Evolutionary conservation across 2,113 vertebrate species (phyloP), one percentile per base, ranked within the genome.

Genomic region (Siniperca chuatsi): DNA sequence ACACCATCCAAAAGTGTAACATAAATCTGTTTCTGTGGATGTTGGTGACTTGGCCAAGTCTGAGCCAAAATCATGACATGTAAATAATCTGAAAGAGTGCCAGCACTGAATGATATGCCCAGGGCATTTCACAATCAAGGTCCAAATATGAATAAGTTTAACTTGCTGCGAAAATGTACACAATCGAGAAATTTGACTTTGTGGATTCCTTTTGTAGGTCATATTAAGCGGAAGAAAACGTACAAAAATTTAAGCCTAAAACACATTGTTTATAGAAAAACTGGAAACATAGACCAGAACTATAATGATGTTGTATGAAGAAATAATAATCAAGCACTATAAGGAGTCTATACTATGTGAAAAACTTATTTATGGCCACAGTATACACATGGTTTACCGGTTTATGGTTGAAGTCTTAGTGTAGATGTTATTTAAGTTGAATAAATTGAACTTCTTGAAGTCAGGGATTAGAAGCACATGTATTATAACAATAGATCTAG

Each of bases 81-180:
- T 16, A 23, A 75, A 46, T 33, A 60, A 37, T 50, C 8, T 10
- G 65, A 10, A 33, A 2, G 52, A 46, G n/a, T 11, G 18, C 21
- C 52, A 29, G 15, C 35, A 10, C 10, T 55, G 52, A 40, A 9
- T 33, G 37, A 25, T n/a, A 54, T 35, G 70, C 12, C 15, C 23
- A 11, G 4, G 35, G 21, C n/a, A 35, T 75, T 50, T 50, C 29
- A 12, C 73, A 10, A 3, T 60, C n/a, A 42, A 46, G 50, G 4
- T 16, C 4, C 8, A 21, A 4, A 50, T 50, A 11, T 35, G 18
- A 37, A 23, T n/a, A 33, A 3, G 15, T 18, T 11, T 2, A 2
- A 13, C 20, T 48, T 12, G 13, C 46, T 20, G 25, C 0, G 0
- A 9, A 52, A 1, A 35, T 25, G 0, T 54, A 5, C 7, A 37